A percentile compares a stretch with the other conserved stretches of the same genome.
Conservation (phyloP, 1,140 invertebrate species). For the Tachypleus tridentatus region DNA sequence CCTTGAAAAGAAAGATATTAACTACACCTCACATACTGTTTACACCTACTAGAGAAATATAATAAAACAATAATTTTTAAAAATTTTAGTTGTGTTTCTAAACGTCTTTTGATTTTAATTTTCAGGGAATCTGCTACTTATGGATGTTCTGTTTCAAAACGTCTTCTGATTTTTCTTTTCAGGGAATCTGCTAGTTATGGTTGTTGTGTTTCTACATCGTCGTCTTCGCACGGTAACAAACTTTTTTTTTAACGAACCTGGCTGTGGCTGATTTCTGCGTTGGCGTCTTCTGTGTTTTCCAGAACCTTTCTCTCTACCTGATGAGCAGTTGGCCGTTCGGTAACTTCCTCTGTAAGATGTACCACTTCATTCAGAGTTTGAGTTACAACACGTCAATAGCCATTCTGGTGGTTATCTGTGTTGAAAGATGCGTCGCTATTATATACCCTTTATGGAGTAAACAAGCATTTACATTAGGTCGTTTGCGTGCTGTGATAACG, state of each 20-base stretch:
- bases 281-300: constrained; percentile 71
- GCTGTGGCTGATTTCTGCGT: constrained; percentile 72
- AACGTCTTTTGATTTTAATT: too few species aligned
- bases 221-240: constrained; percentile 66
- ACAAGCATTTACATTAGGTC: constrained; percentile 11
- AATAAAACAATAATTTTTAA: too few species aligned
- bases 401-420: constrained; percentile 64
- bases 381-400: constrained; percentile 70
- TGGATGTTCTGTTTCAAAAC: constrained; percentile 56
- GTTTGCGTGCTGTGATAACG: constrained; percentile 49
- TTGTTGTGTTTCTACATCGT: constrained; percentile 61
- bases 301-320: constrained; percentile 62
- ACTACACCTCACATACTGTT: too few species aligned
- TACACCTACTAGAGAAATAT: too few species aligned
- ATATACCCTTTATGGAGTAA: constrained; percentile 61
- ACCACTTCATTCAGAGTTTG: constrained; percentile 63
- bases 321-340: constrained; percentile 62
- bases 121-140: constrained; percentile 52
- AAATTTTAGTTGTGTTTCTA: too few species aligned
- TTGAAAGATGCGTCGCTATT: constrained; percentile 68
- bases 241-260: constrained; percentile 68
- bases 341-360: constrained; percentile 67
- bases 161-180: too few species aligned
- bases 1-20: too few species aligned
- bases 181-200: constrained; percentile 46